A percentile compares a stretch with the other conserved stretches of the same genome.
phyloP scores from a whole-genome alignment of 2,113 vertebrate species.

The Stigmatopora nigra region DNA sequence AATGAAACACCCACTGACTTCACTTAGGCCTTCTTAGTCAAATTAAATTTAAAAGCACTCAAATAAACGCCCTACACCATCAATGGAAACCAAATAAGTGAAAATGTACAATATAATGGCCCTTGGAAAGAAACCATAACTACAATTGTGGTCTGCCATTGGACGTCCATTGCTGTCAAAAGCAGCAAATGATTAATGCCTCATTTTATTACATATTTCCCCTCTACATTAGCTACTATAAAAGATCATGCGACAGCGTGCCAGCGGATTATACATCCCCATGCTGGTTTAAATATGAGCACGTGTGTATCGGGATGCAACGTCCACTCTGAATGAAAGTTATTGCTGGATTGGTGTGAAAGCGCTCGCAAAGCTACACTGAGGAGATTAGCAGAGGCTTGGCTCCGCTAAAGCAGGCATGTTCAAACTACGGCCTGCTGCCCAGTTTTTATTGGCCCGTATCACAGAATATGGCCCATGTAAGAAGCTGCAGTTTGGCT shows the following conservation, averaged over 20 bases:
- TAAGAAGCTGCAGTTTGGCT: no score
- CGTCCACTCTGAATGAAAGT: neutral
- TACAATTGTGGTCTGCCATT: no score
- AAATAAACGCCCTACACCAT: no score
- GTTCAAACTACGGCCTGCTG: no score
- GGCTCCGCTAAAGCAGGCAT: slow-evolving; percentile 3
- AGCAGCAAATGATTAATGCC: no score
- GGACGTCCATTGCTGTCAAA: no score
- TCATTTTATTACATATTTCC: neutral
- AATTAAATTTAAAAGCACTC: neutral
- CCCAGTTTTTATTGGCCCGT: no score
- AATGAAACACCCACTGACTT: neutral
- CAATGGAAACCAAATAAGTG: no score
- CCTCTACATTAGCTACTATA: neutral
- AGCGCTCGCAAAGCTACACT: slow-evolving; percentile 23
- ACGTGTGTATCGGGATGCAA: no score
- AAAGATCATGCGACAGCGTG: slow-evolving; percentile 19
- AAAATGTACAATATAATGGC: no score
- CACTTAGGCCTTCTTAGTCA: neutral
- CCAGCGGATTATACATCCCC: slow-evolving; percentile 29
- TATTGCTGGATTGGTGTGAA: slow-evolving; percentile 20
- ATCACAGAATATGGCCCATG: no score
- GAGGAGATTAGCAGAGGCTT: slow-evolving; percentile 43
- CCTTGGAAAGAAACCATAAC: no score
- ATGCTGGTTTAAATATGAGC: slow-evolving; percentile 12